phyloP scores from a whole-genome alignment of 1,140 invertebrate species.

The Physella acuta region DNA sequence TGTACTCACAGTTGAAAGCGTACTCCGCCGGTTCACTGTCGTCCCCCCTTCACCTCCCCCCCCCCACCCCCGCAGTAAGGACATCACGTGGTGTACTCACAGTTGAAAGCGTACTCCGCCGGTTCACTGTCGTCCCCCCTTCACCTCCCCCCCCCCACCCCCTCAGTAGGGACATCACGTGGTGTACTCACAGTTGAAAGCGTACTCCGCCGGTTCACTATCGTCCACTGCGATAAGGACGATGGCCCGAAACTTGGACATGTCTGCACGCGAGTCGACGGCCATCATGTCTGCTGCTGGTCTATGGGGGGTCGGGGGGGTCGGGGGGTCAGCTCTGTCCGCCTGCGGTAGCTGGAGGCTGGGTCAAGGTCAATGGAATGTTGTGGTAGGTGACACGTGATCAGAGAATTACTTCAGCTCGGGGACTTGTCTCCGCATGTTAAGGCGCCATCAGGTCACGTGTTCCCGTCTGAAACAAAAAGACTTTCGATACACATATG shows the following conservation, averaged over 20 bases:
- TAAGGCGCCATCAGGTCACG: too few relatives aligned
- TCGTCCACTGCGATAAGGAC: constrained; percentile 32
- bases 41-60: too few relatives aligned
- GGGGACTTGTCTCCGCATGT: too few relatives aligned
- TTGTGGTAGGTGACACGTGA: too few relatives aligned
- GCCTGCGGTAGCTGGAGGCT: too few relatives aligned
- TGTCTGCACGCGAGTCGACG: constrained; percentile 17
- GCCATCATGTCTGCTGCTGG: constrained; percentile 19
- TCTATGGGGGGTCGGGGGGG: background rate
- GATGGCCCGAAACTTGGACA: constrained; percentile 30
- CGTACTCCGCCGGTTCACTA: constrained; percentile 29
- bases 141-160: too few relatives aligned
- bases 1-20: constrained; percentile 33
- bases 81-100: constrained; percentile 27
- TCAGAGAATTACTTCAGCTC: too few relatives aligned
- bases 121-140: constrained; percentile 30
- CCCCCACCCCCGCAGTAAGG: too few relatives aligned
- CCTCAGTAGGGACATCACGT: too few relatives aligned
- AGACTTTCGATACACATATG: too few relatives aligned
- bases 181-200: constrained; percentile 33
- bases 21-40: constrained; percentile 29
- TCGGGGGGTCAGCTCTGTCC: background rate
- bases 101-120: constrained; percentile 32
- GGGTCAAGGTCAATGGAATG: too few relatives aligned
- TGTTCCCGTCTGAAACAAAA: too few relatives aligned